Evolutionary conservation across 2,888 invertebrate genomes (phyloP).

Genomic region (Ariolimax columbianus): DNA sequence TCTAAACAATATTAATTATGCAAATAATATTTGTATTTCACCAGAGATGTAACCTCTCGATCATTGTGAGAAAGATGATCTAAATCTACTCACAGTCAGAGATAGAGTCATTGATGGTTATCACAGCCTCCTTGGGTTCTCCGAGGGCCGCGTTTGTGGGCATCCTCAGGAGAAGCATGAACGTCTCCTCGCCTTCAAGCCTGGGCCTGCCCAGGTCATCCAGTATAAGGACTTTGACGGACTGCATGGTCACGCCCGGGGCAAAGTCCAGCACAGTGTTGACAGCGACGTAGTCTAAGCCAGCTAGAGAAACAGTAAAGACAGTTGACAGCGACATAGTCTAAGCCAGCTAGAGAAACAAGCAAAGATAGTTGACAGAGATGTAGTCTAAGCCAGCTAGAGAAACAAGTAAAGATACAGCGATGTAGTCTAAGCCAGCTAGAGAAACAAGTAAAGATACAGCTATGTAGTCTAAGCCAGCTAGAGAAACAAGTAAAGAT

Average conservation of each 20-base stretch:
- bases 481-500: too few species aligned
- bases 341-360: too few species aligned
- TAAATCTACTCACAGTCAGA: slow-evolving; percentile 75
- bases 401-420: too few species aligned
- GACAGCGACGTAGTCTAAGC: slow-evolving; percentile 76
- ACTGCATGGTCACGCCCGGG: slow-evolving; percentile 75
- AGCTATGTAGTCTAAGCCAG: too few species aligned
- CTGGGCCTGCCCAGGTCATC: slow-evolving; percentile 77
- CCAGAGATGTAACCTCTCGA: too few species aligned
- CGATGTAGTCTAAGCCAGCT: too few species aligned
- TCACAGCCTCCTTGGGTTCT: slow-evolving; percentile 68
- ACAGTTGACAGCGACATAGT: too few species aligned
- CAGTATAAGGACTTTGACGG: slow-evolving; percentile 73
- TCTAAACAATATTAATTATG: too few species aligned
- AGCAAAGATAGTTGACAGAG: too few species aligned
- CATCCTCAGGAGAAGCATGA: slow-evolving; percentile 74
- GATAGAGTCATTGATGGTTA: slow-evolving; percentile 76
- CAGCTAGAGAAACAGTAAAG: slow-evolving; percentile 72
- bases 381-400: too few species aligned
- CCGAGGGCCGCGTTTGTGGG: slow-evolving; percentile 75
- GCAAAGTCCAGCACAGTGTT: slow-evolving; percentile 74
- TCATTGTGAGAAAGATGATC: neutral
- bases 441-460: too few species aligned
- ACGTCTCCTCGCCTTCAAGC: slow-evolving; percentile 77
- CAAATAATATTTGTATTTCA: too few species aligned